Evolutionary conservation across 2,888 invertebrate genomes (phyloP).

Genomic region (Sarcophaga rosellei): DNA sequence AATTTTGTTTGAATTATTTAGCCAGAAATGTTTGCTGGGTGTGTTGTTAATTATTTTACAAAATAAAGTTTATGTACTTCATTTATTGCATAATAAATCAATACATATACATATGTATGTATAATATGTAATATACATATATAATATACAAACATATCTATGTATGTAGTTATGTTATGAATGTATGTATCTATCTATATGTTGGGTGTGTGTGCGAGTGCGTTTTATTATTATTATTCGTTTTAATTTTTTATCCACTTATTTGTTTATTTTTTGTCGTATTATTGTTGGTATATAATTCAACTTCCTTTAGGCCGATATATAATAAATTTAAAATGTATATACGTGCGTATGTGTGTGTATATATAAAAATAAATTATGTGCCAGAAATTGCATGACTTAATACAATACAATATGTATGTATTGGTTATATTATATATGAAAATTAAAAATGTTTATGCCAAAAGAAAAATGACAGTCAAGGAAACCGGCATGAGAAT

Average conservation of each 20-base stretch:
- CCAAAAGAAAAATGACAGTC: too few species aligned
- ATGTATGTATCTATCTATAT: too few species aligned
- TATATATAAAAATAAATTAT: background rate
- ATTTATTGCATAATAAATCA: conserved; percentile 27
- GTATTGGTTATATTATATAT: too few species aligned
- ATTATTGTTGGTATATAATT: conserved; percentile 25
- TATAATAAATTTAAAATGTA: conserved; percentile 14
- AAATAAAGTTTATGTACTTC: background rate
- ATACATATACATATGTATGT: background rate
- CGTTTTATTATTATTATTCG: too few species aligned
- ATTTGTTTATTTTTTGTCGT: background rate
- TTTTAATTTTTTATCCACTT: background rate
- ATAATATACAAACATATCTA: too few species aligned
- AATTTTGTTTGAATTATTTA: too few species aligned
- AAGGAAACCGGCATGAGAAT: too few species aligned
- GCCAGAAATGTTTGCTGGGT: background rate
- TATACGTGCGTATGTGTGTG: background rate
- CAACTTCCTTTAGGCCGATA: conserved; percentile 28
- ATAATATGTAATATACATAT: too few species aligned
- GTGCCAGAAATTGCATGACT: background rate
- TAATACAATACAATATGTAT: background rate
- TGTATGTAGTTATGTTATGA: too few species aligned
- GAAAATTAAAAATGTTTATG: too few species aligned
- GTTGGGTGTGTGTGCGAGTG: too few species aligned
- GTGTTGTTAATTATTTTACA: background rate